Percentiles rank a stretch among this genome's conserved stretches.
Conservation (phyloP, 1,140 invertebrate genomes). For the Scaptomyza montana region DNA sequence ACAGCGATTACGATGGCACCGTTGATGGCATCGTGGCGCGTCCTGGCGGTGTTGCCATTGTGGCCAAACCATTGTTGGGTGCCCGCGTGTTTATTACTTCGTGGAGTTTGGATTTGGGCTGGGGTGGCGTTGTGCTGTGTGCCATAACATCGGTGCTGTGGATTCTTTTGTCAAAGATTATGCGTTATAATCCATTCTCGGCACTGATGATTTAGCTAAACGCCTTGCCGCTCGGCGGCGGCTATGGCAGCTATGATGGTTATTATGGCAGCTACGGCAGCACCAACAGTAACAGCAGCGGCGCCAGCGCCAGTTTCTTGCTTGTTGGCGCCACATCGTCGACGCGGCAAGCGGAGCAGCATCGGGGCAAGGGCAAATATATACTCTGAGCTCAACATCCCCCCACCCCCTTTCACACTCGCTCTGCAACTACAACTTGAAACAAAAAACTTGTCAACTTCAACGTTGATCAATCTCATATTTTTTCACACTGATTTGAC, state of each 20-base stretch:
- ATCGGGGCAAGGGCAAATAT: constrained; percentile 67
- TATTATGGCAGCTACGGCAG: constrained; percentile 61
- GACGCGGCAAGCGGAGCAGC: constrained; percentile 72
- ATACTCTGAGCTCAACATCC: constrained; percentile 47
- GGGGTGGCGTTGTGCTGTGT: constrained; percentile 91
- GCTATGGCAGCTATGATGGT: constrained; percentile 61
- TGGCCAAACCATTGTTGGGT: constrained; percentile 84
- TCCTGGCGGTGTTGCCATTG: constrained; percentile 79
- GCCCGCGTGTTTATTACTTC: constrained; percentile 90
- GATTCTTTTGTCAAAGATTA: constrained; percentile 94
- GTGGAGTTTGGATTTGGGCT: constrained; percentile 93
- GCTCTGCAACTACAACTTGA: too few relatives aligned
- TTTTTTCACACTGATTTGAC: constrained; percentile 22
- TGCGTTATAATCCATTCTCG: constrained; percentile 93
- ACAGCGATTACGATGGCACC: constrained; percentile 86
- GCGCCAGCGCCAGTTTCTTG: constrained; percentile 64
- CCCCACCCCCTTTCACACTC: neutral
- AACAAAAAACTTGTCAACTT: neutral
- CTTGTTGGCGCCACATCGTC: constrained; percentile 62
- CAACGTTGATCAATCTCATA: constrained; percentile 3
- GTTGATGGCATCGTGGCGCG: constrained; percentile 89
- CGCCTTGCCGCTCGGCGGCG: constrained; percentile 76
- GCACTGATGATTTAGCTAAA: constrained; percentile 87
- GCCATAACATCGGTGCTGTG: constrained; percentile 91
- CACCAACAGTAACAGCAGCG: constrained; percentile 58